phyloP scores from a whole-genome alignment of 1,140 invertebrate genomes.

The Meloidogyne floridensis region DNA sequence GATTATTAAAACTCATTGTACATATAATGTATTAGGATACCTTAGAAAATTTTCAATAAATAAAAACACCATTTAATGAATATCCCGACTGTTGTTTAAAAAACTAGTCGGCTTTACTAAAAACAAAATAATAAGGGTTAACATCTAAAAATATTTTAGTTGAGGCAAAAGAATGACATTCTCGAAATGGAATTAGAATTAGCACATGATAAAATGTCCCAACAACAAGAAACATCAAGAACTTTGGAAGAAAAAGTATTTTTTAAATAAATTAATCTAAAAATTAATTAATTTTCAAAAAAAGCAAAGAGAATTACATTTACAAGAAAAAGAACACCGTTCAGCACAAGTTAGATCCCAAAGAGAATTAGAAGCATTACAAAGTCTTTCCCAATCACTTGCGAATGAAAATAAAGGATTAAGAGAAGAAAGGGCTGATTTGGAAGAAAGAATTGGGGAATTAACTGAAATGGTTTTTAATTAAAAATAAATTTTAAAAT shows the following conservation, averaged over 20 bases:
- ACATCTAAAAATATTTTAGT: background rate
- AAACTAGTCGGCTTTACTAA: too few species aligned
- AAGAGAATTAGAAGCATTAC: constrained; percentile 43
- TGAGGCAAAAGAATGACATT: constrained; percentile 22
- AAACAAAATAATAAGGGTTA: too few species aligned
- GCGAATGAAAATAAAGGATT: constrained; percentile 48
- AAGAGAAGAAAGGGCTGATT: constrained; percentile 38
- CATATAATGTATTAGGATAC: too few species aligned
- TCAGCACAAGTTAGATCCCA: constrained; percentile 30
- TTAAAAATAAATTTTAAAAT: background rate
- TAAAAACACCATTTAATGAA: too few species aligned
- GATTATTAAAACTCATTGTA: too few species aligned
- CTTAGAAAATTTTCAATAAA: too few species aligned
- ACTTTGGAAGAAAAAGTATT: constrained; percentile 23
- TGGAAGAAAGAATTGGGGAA: constrained; percentile 35
- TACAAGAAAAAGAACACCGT: constrained; percentile 30
- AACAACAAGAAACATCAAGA: constrained; percentile 34
- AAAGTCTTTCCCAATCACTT: constrained; percentile 43
- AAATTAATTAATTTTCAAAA: background rate
- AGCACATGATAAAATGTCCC: constrained; percentile 33
- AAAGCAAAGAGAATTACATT: constrained; percentile 31
- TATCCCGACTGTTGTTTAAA: accelerated
- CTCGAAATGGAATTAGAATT: constrained; percentile 38
- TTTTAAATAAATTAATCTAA: background rate
- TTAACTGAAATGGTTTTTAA: constrained; percentile 22